phyloP scores from a whole-genome alignment of 2,113 vertebrate species.

The Fulica atra region DNA sequence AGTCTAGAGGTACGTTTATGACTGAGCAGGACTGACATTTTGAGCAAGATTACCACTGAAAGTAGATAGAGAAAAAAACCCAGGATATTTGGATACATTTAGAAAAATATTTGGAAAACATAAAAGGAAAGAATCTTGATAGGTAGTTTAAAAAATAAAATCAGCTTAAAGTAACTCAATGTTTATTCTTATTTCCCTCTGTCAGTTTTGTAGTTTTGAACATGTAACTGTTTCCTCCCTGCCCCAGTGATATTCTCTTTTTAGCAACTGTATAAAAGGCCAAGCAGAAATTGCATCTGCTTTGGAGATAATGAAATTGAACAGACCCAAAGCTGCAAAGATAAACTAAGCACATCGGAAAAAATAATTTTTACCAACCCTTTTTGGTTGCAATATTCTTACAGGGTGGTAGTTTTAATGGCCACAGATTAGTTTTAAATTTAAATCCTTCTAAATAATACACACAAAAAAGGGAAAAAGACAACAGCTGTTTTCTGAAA shows the following conservation, averaged over 20 bases:
- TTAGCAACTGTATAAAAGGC: background rate
- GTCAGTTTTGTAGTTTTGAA: background rate
- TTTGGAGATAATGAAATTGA: background rate
- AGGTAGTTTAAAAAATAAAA: background rate
- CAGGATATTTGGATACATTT: background rate
- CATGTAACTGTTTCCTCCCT: rapidly evolving
- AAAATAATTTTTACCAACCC: background rate
- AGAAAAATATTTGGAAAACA: background rate
- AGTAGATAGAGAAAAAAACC: background rate
- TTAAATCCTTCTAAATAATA: background rate
- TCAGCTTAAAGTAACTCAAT: background rate
- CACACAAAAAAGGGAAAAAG: background rate
- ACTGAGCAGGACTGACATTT: background rate
- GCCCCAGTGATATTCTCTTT: background rate
- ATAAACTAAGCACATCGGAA: background rate
- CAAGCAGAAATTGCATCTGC: background rate
- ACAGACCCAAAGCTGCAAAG: background rate
- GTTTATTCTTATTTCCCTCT: background rate
- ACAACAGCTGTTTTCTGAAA: background rate
- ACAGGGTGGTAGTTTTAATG: background rate
- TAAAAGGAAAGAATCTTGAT: background rate
- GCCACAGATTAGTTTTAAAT: background rate
- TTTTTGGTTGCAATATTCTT: background rate
- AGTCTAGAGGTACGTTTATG: background rate
- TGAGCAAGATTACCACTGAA: background rate